Base-by-base conservation (phyloP, 2,113 vertebrate genomes). In the Chloropsis cyanopogon region DNA sequence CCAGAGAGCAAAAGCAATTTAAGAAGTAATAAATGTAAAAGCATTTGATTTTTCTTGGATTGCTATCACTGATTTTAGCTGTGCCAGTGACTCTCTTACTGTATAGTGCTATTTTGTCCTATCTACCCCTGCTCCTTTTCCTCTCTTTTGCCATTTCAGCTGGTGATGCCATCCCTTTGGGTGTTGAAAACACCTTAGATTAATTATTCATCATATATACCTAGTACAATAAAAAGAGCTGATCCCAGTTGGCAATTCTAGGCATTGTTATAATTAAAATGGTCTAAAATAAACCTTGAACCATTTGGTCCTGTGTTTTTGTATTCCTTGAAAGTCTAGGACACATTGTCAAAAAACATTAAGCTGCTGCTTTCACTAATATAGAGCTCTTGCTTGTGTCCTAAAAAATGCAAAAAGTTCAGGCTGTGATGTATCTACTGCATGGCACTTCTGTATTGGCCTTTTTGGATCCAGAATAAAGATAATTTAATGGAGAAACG, bases 1-100 rank as follows among this genome's bases (percentile, higher is more conserved):
- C 72, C 64, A 86, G 90, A 81, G 85, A 94, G 68, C 35, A 56
- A 84, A 88, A 75, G 73, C 65, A 57, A 64, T 81, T 90, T 81
- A 86, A 90, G 61, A 56, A 86, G 41, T 83, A 95, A 90, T 96
- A 71, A 68, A 93, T 94, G 53, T 64, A 64, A 88, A 93, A 93
- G 72, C 52, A 9, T 90, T 93, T 93, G 23, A 63, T 90, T 93
- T 77, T 88, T 69, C 59, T 95, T 71, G 37, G 66, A 66, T 86
- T 80, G 42, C 47, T 80, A 1, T 63, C 31, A 21, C 42, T 78
- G 56, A 21, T 70, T 81, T 46, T 54, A 88, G 47, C 54, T 80
- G 64, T 35, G 23, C 54, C 37, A 77, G 11, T 42, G 54, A 19
- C 64, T 87, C 21, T 82, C 41, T 53, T 42, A 14, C 21, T 64